Conservation (phyloP, 2,888 invertebrate species). For the Drosophila quasianomalipes region DNA sequence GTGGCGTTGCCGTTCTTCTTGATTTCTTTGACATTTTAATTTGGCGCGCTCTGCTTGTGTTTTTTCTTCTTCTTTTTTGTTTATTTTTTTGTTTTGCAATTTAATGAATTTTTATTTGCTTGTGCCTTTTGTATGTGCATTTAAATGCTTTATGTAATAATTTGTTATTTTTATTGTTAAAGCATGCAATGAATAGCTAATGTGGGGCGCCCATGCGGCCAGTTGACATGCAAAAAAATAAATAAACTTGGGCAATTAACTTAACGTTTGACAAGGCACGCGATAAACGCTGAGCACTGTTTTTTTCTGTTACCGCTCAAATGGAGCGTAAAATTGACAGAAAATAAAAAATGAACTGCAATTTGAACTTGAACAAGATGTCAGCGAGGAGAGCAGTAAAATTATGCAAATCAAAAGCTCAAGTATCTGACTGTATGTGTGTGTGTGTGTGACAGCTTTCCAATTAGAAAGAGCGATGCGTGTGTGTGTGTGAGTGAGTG, state of each 20-base stretch:
- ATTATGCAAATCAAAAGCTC: constrained; percentile 38
- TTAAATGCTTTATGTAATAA: constrained; percentile 66
- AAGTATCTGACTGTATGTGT: constrained; percentile 2
- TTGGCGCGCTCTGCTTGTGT: constrained; percentile 52
- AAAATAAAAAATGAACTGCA: constrained; percentile 35
- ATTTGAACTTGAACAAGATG: constrained; percentile 57
- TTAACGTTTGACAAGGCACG: constrained; percentile 54
- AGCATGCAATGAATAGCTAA: constrained; percentile 63
- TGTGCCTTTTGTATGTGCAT: constrained; percentile 51
- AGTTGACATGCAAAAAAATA: constrained; percentile 41
- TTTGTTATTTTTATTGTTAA: constrained; percentile 66
- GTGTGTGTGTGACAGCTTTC: constrained; percentile 28
- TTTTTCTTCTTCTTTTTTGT: not conserved
- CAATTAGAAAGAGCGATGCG: constrained; percentile 38
- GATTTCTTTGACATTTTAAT: constrained; percentile 34
- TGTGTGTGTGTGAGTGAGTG: constrained; percentile 5
- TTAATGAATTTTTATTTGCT: constrained; percentile 33
- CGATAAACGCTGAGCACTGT: constrained; percentile 39
- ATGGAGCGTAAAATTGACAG: constrained; percentile 62
- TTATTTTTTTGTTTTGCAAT: constrained; percentile 11
- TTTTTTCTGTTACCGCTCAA: constrained; percentile 46
- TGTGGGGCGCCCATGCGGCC: constrained; percentile 29
- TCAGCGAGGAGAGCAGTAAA: constrained; percentile 25
- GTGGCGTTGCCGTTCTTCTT: constrained; percentile 25
- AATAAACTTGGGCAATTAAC: constrained; percentile 45